Conservation (phyloP, 2,113 vertebrate genomes). For the Silurus meridionalis region DNA sequence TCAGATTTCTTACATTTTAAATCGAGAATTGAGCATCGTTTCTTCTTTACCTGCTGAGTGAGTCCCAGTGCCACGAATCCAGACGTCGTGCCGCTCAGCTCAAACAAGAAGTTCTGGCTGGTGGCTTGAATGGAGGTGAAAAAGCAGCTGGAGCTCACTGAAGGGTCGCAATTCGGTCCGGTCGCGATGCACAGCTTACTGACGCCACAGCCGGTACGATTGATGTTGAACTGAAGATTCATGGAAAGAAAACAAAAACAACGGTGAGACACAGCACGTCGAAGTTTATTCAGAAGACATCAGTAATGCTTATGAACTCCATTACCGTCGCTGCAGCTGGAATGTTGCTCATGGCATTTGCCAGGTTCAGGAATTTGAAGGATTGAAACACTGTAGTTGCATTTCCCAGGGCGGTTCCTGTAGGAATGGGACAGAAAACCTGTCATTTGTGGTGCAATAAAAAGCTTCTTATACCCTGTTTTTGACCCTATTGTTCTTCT, state of each 20-base stretch:
- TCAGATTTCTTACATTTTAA: too few relatives aligned
- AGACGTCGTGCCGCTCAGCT: constrained; percentile 22
- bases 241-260: not conserved
- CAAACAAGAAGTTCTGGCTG: fast-evolving
- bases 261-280: not conserved
- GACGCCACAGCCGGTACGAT: not conserved
- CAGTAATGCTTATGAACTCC: not conserved
- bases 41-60: not conserved
- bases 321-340: too few relatives aligned
- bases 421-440: too few relatives aligned
- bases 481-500: too few relatives aligned
- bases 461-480: too few relatives aligned
- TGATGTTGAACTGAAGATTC: constrained; percentile 54
- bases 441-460: too few relatives aligned
- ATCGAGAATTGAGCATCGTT: too few relatives aligned
- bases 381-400: not conserved
- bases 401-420: too few relatives aligned
- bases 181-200: constrained; percentile 48
- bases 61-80: constrained; percentile 57
- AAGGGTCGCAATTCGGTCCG: constrained; percentile 24
- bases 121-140: constrained; percentile 24
- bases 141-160: constrained; percentile 28
- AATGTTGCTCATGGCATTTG: not conserved
- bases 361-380: not conserved
- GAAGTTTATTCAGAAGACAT: not conserved